Conservation (phyloP, 37 sponge, comb jelly and placozoan species). For the Petrosia ficiformis region DNA sequence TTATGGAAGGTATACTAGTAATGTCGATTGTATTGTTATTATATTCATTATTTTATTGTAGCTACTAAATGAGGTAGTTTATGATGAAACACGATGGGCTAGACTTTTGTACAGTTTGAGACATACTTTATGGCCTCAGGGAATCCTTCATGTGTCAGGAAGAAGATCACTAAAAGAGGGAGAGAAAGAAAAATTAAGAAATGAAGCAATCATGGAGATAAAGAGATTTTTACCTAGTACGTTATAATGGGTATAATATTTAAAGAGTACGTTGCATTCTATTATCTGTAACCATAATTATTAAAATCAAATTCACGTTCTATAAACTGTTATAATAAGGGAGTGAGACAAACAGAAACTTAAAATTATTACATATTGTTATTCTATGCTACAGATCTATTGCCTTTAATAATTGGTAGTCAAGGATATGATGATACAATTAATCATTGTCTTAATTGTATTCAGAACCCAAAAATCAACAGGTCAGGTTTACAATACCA, state of each 20-base stretch:
- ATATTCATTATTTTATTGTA: not conserved
- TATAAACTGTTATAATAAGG: too few species aligned
- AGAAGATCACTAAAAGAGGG: conserved; percentile 15
- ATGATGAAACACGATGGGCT: conserved; percentile 52
- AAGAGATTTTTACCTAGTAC: conserved; percentile 75
- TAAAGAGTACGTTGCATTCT: not conserved
- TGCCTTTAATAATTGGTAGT: conserved; percentile 54
- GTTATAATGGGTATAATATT: conserved; percentile 1
- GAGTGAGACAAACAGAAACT: too few species aligned
- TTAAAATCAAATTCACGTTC: too few species aligned
- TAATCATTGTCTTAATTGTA: conserved; percentile 54
- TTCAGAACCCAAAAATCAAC: conserved; percentile 65
- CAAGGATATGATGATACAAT: conserved; percentile 35
- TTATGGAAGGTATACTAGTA: conserved; percentile 20
- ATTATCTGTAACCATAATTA: not conserved
- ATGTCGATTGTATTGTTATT: not conserved
- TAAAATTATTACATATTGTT: not conserved
- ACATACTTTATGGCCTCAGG: conserved; percentile 65
- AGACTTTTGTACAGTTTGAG: conserved; percentile 57
- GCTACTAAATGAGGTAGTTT: conserved; percentile 38
- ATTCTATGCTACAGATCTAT: conserved; percentile 35
- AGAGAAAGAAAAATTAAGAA: conserved; percentile 25
- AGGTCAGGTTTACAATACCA: conserved; percentile 22
- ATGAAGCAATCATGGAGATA: conserved; percentile 45
- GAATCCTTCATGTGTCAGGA: conserved; percentile 1